Evolutionary conservation across 2,888 invertebrate genomes (phyloP).

Genomic region (Masnerella sp.): DNA sequence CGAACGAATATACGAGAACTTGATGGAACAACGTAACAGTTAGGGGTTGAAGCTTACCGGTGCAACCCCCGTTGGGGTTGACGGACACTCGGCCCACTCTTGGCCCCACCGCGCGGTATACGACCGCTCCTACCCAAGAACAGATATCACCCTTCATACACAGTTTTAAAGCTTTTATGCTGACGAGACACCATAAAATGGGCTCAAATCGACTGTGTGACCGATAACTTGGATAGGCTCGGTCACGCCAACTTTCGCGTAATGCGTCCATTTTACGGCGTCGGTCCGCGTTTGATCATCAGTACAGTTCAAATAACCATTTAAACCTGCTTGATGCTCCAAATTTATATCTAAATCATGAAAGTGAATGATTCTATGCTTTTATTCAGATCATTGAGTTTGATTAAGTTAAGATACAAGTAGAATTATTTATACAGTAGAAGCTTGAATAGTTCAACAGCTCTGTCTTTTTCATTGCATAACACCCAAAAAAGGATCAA

Average conservation of each 20-base stretch:
- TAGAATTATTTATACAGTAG: no score
- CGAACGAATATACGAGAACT: conserved; percentile 75
- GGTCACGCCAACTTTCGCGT: background rate
- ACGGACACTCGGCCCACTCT: conserved; percentile 76
- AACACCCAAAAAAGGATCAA: no score
- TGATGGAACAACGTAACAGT: conserved; percentile 74
- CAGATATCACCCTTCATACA: conserved; percentile 71
- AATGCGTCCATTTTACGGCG: conserved; percentile 28
- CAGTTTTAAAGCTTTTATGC: conserved; percentile 52
- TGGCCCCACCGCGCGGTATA: conserved; percentile 77
- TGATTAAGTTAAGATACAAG: no score
- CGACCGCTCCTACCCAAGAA: conserved; percentile 77
- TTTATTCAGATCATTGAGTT: no score
- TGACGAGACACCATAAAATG: conserved; percentile 49
- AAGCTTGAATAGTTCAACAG: no score
- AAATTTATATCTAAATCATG: no score
- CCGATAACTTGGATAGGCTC: conserved; percentile 15
- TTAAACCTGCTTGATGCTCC: no score
- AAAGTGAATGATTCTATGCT: no score
- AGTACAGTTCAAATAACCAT: conserved; percentile 9
- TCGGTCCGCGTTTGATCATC: conserved; percentile 14
- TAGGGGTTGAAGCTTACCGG: conserved; percentile 76
- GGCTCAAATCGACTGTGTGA: conserved; percentile 18
- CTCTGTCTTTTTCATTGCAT: no score
- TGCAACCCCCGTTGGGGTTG: conserved; percentile 77